Base-by-base conservation (phyloP, 2,888 invertebrate species). In the Epiperipatus broadwayi region DNA sequence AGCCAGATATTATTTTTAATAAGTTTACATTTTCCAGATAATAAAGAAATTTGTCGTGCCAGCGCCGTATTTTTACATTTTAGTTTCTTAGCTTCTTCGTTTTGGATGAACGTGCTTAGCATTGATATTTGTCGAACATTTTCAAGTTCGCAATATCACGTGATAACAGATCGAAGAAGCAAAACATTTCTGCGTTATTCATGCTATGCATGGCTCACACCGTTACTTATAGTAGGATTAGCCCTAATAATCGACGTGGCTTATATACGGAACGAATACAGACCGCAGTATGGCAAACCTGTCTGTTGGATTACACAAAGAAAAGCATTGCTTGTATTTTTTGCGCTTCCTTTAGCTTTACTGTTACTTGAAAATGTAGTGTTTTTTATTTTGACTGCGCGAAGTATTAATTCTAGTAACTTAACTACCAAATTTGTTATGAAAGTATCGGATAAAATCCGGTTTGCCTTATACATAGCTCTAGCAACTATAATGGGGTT, bases 91-190 rank as follows among this genome's bases (percentile, higher is more conserved):
- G 52, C 59, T 1, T 50, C 59, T 2, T 63, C 64, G 48, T 55
- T 55, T 44, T 65, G 65, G 65, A 59, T 61, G 57, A 62, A 57
- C 44, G 53, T 60, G 5, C 56, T 64, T 53, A 58, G 61, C 27
- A 49, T 60, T 37, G 63, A 63, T 43, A 55, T 63, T 29, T 61
- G 57, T 51, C 48, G 56, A 30, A 62, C 62, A 1, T 63, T 64
- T 43, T 47, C 48, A 14, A 41, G 46, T 33, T n/a, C 19, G 14
- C n/a, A 29, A 15, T 2, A 15, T 20, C 25, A 20, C 10, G 16
- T 43, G 21, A 5, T 21, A 5, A n/a, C n/a, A n/a, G n/a, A n/a
- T n/a, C n/a, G n/a, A n/a, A n/a, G n/a, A n/a, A n/a, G n/a, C n/a
- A n/a, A n/a, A n/a, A n/a, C n/a, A n/a, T n/a, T n/a, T n/a, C n/a